Evolutionary conservation across 2,888 invertebrate species (phyloP).

Genomic region (Nephrotoma appendiculata): DNA sequence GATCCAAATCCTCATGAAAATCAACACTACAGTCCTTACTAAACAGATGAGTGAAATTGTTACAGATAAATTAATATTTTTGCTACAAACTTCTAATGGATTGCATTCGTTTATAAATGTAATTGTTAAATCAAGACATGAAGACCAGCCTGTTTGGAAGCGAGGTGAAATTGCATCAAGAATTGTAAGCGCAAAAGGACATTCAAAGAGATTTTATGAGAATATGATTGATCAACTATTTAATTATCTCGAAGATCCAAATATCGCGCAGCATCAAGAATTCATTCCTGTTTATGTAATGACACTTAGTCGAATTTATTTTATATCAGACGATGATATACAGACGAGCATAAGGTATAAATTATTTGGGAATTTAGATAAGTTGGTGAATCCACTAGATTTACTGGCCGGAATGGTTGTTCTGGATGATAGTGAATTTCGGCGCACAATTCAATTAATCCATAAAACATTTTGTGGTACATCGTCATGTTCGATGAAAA

Average conservation of each 20-base stretch:
- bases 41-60: not conserved
- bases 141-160: conserved; percentile 16
- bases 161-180: conserved; percentile 22
- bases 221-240: conserved; percentile 23
- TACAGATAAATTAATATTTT: not conserved
- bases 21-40: not conserved
- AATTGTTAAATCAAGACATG: conserved; percentile 6
- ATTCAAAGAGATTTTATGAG: conserved; percentile 17
- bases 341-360: conserved; percentile 6
- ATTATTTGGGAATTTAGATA: conserved; percentile 16
- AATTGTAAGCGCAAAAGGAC: conserved; percentile 22
- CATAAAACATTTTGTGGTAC: conserved; percentile 26
- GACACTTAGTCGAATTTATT: not conserved
- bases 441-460: conserved; percentile 16
- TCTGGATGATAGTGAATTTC: conserved; percentile 23
- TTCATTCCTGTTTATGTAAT: not conserved
- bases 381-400: conserved; percentile 18
- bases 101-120: not conserved
- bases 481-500: conserved; percentile 24
- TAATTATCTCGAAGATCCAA: conserved; percentile 14
- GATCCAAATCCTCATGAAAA: not conserved
- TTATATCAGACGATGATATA: conserved; percentile 12
- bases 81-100: not conserved
- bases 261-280: not conserved
- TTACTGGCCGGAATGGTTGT: conserved; percentile 22